phyloP scores from a whole-genome alignment of 2,113 vertebrate species.

The Syngnathus floridae region DNA sequence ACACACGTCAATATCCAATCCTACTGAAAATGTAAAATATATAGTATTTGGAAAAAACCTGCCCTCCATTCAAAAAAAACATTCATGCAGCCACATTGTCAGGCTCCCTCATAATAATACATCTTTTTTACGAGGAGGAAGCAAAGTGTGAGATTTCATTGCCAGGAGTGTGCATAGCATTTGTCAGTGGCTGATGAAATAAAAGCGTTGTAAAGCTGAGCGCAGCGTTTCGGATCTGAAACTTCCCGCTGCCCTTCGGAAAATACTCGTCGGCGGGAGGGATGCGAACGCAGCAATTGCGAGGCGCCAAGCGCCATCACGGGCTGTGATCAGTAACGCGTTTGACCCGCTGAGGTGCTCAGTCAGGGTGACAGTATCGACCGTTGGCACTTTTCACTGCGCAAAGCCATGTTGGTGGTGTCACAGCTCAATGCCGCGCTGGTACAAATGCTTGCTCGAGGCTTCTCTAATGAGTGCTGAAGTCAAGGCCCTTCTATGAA shows the following conservation, averaged over 20 bases:
- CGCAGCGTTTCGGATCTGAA: not conserved
- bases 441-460: slow-evolving; percentile 25
- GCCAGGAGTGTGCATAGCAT: slow-evolving; percentile 1
- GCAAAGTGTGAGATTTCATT: slow-evolving; percentile 5
- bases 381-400: slow-evolving; percentile 39
- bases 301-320: slow-evolving; percentile 38
- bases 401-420: slow-evolving; percentile 14
- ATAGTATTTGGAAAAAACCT: not conserved
- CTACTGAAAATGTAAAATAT: too few relatives aligned
- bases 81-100: slow-evolving; percentile 10
- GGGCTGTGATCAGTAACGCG: slow-evolving; percentile 52
- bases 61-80: slow-evolving; percentile 24
- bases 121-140: slow-evolving; percentile 13
- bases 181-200: slow-evolving; percentile 11
- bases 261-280: slow-evolving; percentile 33
- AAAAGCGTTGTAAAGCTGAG: slow-evolving; percentile 4
- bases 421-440: slow-evolving; percentile 22
- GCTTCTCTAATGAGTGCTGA: not conserved
- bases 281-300: slow-evolving; percentile 55
- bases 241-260: slow-evolving; percentile 40
- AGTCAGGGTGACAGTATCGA: slow-evolving; percentile 41
- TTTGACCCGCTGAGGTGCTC: slow-evolving; percentile 53
- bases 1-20: too few relatives aligned
- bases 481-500: slow-evolving; percentile 11
- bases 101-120: slow-evolving; percentile 28